Conservation (phyloP, 2,113 vertebrate genomes). For the Chaenocephalus aceratus region DNA sequence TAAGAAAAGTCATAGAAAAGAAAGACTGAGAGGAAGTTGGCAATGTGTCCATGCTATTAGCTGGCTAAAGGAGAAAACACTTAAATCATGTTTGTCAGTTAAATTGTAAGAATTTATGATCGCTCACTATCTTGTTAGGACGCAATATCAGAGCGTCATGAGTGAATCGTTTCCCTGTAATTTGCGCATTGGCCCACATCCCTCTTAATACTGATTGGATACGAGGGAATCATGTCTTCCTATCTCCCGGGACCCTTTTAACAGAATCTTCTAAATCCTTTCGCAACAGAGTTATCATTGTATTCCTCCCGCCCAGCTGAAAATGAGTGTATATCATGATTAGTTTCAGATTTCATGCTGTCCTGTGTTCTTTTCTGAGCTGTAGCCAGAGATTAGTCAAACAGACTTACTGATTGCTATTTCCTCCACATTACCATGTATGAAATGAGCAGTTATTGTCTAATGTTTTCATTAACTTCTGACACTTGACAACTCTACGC, state of each 20-base stretch:
- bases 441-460: constrained; percentile 76
- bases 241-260: constrained; percentile 32
- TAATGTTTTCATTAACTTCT: constrained; percentile 84
- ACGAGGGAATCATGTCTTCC: constrained; percentile 24
- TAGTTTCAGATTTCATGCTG: constrained; percentile 70
- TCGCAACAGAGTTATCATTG: constrained; percentile 46
- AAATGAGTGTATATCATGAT: constrained; percentile 67
- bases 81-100: constrained; percentile 24
- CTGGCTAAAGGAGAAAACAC: constrained; percentile 16
- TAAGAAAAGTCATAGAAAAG: neutral
- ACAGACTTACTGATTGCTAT: constrained; percentile 67
- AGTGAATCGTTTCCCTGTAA: constrained; percentile 25
- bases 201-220: constrained; percentile 26
- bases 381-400: constrained; percentile 60
- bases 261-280: constrained; percentile 48
- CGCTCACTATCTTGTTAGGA: constrained; percentile 11
- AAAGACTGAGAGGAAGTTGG: neutral
- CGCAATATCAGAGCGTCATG: constrained; percentile 24
- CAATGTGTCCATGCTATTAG: constrained; percentile 6
- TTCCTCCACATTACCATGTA: constrained; percentile 66
- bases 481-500: constrained; percentile 74
- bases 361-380: constrained; percentile 55
- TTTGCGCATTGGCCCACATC: constrained; percentile 12
- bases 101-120: constrained; percentile 28
- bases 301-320: constrained; percentile 48